Evolutionary conservation across 2,113 vertebrate genomes (phyloP), one percentile per base, ranked within the genome.

Genomic region (Xiphophorus couchianus): DNA sequence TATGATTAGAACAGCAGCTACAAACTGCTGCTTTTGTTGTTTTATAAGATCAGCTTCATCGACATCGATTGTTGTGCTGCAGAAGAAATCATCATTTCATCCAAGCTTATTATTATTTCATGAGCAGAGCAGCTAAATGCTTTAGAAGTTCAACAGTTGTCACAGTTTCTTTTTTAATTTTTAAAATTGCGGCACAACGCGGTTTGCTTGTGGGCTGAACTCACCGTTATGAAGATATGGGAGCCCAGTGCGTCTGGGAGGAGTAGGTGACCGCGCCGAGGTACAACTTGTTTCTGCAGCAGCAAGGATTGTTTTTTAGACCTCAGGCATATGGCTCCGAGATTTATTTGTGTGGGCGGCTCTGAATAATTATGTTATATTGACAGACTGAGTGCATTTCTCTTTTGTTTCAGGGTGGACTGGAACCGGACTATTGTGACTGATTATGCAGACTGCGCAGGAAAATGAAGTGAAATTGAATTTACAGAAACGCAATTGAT

Each of bases 61-160:
- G 64, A 77, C 69, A 48, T 58, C 29, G 69, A 71, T 15, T 81
- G 63, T 71, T 71, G 31, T 62, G 61, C 42, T 39, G 3, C 62
- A 75, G 61, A 66, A 73, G 74, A 84, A 88, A 86, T 78, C 78
- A 84, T 79, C 22, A 85, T 77, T 83, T 77, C 63, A 84, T 77
- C 69, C 77, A 81, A 75, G 76, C 68, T 61, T 28, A 74, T 90
- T 86, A 88, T 85, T 91, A 86, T 88, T 91, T 90, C 78, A 90
- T 81, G 71, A 76, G 64, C 79, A 82, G 58, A 12, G 12, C 31
- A 29, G 69, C 69, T 48, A 78, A 83, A 73, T 65, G 9, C 71
- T 77, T 88, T 80, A 84, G 30, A 62, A 78, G 82, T 88, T 76
- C 81, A 88, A 69, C 76, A 86, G 82, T 81, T 88, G 85, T 29